These are phyloP conservation scores for Fregata magnificens DNA, from an alignment of 2,113 vertebrate genomes.

Conservation along the genomic window DNA sequence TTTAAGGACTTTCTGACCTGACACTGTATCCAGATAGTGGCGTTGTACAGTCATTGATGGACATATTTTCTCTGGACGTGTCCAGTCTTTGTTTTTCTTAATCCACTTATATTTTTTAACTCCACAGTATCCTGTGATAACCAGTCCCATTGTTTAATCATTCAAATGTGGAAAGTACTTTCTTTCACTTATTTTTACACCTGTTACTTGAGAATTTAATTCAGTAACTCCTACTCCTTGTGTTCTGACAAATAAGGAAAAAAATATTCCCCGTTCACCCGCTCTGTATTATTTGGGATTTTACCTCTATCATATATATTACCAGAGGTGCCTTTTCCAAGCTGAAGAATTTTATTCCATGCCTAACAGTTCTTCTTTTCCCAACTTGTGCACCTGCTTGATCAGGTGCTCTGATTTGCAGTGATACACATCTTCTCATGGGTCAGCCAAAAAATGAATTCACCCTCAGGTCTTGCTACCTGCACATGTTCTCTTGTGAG, in stretches of 20 bases:
- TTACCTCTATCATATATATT: not conserved
- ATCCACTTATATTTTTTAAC: not conserved
- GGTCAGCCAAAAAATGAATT: not conserved
- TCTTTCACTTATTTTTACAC: not conserved
- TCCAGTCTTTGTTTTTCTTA: not conserved
- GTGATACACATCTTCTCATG: not conserved
- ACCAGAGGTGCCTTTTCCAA: not conserved
- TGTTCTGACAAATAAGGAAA: not conserved
- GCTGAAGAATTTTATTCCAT: not conserved
- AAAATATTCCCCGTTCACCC: not conserved
- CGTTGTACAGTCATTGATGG: not conserved
- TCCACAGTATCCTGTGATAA: not conserved
- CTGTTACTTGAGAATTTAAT: not conserved
- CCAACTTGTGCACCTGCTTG: not conserved
- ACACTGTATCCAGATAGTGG: not conserved
- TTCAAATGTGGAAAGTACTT: not conserved
- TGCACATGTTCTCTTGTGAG: not conserved
- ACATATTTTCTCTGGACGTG: not conserved
- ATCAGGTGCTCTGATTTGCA: not conserved
- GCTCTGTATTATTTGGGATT: not conserved
- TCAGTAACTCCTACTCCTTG: not conserved
- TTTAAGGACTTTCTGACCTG: not conserved
- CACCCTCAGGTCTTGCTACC: not conserved
- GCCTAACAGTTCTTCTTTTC: not conserved
- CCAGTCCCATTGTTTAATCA: not conserved